Evolutionary conservation across 1,140 invertebrate genomes (phyloP), one percentile per base, ranked within the genome.

Genomic region (Drosophila ananassae): DNA sequence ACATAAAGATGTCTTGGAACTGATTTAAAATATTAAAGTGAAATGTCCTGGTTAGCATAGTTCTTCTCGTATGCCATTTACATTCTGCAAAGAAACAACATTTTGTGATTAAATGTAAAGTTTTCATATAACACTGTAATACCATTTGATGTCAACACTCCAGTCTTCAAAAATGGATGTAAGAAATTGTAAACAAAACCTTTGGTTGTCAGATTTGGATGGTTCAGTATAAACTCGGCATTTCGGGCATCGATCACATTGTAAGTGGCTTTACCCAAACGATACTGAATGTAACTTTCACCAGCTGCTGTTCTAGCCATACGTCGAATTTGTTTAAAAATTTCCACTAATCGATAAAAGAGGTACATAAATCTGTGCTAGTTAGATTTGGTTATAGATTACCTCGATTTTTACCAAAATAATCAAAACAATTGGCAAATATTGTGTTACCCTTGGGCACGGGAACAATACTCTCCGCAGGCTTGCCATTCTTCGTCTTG

Each of bases 21-120:
- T 96, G 94, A 60, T 95, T 93, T 7, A 98, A 92, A 61, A 98
- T 97, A 79, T 96, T 96, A 77, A 98, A 98, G 91, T 98, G 97
- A 91, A 98, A 98, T 0, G 97, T 95, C 5, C 97, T 96, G 0
- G 97, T 98, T 2, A 98, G 91, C 67, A 98, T 93, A 92, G 96
- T 97, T 51, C 97, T 93, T 34, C 97, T 92, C 0, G 84, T 75
- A 34, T 94, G 94, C 97, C 97, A 99, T 93, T 97, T 97, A 9
- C 92, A 90, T 67, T 62, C 90, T 90, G 46, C 0, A 25, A 4
- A 4, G 1, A 2, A 13, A 1, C 12, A 3, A 32, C 0, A 17
- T 10, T 10, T 10, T 47, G 2, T 7, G 4, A 25, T 3, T 0
- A 4, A 7, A 13, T 3, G 7, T 0, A 1, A 2, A 2, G 1